A percentile compares a stretch with the other conserved stretches of the same genome.
These are phyloP conservation scores for Sebastes hubbsi DNA, from an alignment of 2,797 vertebrate genomes.

Conservation along the genomic window DNA sequence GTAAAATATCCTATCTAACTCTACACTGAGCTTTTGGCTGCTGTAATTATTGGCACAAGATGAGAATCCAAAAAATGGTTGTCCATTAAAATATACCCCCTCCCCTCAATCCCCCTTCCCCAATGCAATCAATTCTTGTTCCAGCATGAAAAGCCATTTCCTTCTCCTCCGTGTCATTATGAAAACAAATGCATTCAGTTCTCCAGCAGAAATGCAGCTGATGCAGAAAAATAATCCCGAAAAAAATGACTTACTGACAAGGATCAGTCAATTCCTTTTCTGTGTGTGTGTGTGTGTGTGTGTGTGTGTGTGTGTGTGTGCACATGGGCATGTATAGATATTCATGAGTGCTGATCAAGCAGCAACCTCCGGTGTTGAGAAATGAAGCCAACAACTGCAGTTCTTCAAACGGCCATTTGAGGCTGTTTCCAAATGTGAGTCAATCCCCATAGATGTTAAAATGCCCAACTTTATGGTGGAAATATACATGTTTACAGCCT, in stretches of 20 bases:
- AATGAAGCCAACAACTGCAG: neutral
- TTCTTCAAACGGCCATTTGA: neutral
- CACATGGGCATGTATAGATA: slow-evolving; percentile 8
- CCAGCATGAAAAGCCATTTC: slow-evolving; percentile 70
- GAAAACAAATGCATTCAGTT: slow-evolving; percentile 74
- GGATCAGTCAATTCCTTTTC: slow-evolving; percentile 67
- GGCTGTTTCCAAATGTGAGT: neutral
- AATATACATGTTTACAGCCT: neutral
- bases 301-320: neutral
- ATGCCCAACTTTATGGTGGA: neutral
- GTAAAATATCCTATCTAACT: slow-evolving; percentile 21
- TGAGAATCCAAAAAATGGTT: slow-evolving; percentile 52
- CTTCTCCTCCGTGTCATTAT: slow-evolving; percentile 70
- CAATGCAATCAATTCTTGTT: slow-evolving; percentile 68
- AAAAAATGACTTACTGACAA: slow-evolving; percentile 70
- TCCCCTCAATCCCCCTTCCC: neutral
- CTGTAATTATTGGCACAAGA: slow-evolving; percentile 14
- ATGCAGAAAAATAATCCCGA: slow-evolving; percentile 61
- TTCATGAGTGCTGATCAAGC: slow-evolving; percentile 24
- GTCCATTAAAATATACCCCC: slow-evolving; percentile 15
- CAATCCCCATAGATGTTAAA: too few relatives aligned
- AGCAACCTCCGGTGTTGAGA: neutral
- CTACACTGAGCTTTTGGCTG: slow-evolving; percentile 13
- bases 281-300: neutral
- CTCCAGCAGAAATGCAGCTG: slow-evolving; percentile 59